A percentile compares a stretch with the other conserved stretches of the same genome.
phyloP scores from a whole-genome alignment of 2,797 vertebrate genomes.

The Microcaecilia unicolor region DNA sequence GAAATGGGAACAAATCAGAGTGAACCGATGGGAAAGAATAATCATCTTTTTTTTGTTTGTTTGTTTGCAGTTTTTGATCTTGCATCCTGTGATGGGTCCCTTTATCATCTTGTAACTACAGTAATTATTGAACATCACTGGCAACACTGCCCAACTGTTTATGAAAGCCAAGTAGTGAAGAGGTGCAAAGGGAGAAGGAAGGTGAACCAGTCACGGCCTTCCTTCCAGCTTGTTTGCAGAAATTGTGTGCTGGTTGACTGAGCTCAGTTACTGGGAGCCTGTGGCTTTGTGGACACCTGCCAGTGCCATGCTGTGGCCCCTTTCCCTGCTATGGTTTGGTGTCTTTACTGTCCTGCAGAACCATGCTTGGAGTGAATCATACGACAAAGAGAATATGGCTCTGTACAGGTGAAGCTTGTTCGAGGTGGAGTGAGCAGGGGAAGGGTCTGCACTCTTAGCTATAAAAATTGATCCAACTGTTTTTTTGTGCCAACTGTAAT shows the following conservation, averaged over 20 bases:
- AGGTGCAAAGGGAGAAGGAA: too few relatives aligned
- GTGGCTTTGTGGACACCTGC: background rate
- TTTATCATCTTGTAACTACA: too few relatives aligned
- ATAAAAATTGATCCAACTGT: too few relatives aligned
- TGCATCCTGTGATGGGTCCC: too few relatives aligned
- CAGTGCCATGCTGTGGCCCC: constrained; percentile 27
- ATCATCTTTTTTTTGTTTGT: too few relatives aligned
- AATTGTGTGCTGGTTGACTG: background rate
- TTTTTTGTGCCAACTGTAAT: background rate
- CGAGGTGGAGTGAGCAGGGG: constrained; percentile 7
- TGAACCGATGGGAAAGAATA: too few relatives aligned
- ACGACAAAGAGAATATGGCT: constrained; percentile 34
- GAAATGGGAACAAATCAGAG: too few relatives aligned
- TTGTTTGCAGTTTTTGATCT: too few relatives aligned
- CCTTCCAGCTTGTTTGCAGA: background rate
- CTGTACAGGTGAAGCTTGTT: constrained; percentile 51
- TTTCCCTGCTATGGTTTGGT: constrained; percentile 27
- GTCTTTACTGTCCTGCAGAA: constrained; percentile 21
- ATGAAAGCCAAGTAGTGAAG: background rate
- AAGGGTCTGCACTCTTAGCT: too few relatives aligned
- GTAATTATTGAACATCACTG: too few relatives aligned
- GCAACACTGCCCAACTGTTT: too few relatives aligned
- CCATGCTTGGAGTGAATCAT: constrained; percentile 21
- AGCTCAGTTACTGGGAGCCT: too few relatives aligned
- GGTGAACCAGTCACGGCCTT: background rate